phyloP scores from a whole-genome alignment of 2,888 invertebrate genomes.

The Caenorhabditis drosophilae region DNA sequence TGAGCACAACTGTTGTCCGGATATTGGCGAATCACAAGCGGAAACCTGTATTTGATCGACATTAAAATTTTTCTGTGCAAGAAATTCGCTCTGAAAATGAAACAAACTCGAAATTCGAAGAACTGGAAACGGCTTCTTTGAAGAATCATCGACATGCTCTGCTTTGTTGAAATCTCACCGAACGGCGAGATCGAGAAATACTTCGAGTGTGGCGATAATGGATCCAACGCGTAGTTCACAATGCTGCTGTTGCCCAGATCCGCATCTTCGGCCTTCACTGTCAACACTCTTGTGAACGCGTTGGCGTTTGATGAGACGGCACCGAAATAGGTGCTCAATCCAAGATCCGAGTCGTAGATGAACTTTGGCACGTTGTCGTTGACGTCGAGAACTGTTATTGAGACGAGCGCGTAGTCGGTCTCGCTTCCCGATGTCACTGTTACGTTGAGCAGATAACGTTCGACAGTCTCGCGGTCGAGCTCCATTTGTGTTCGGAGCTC shows the following conservation, averaged over 20 bases:
- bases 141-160: conserved; percentile 58
- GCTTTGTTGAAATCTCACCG: conserved; percentile 61
- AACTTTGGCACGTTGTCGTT: conserved; percentile 95
- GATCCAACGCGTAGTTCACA: conserved; percentile 79
- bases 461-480: conserved; percentile 66
- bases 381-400: conserved; percentile 75
- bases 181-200: conserved; percentile 62
- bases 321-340: conserved; percentile 59
- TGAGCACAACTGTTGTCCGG: conserved; percentile 57
- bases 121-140: conserved; percentile 48
- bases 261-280: conserved; percentile 78
- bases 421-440: conserved; percentile 62
- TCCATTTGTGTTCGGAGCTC: conserved; percentile 65
- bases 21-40: conserved; percentile 63
- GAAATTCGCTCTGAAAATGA: background rate
- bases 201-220: conserved; percentile 57
- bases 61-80: background rate
- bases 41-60: conserved; percentile 35
- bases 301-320: conserved; percentile 58
- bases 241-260: conserved; percentile 84
- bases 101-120: conserved; percentile 57
- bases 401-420: conserved; percentile 62
- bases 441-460: conserved; percentile 65
- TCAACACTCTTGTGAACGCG: conserved; percentile 54
- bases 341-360: conserved; percentile 71